Percentiles rank a stretch among this genome's conserved stretches.
phyloP scores from a whole-genome alignment of 37 sponge, comb jelly and placozoan genomes.

The Petrosia ficiformis region DNA sequence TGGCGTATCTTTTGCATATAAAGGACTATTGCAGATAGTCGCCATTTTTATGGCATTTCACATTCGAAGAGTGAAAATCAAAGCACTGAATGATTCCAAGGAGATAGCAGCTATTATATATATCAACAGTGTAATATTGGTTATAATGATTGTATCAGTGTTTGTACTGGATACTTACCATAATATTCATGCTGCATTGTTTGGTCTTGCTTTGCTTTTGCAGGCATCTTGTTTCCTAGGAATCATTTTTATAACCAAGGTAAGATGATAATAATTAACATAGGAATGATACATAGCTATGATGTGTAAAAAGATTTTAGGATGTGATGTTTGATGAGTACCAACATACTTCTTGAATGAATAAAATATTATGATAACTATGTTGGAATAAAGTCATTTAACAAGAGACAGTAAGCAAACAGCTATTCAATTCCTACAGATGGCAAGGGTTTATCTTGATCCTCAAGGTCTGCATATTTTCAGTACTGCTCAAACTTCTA shows the following conservation, averaged over 20 bases:
- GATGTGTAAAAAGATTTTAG: too few species aligned
- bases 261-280: neutral
- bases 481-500: too few species aligned
- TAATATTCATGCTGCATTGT: conserved; percentile 37
- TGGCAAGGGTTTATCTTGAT: too few species aligned
- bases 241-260: conserved; percentile 57
- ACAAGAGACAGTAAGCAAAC: too few species aligned
- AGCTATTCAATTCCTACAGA: too few species aligned
- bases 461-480: too few species aligned
- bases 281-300: too few species aligned
- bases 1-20: conserved; percentile 13
- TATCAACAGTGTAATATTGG: conserved; percentile 23
- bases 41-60: conserved; percentile 49
- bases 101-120: conserved; percentile 51
- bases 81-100: conserved; percentile 53
- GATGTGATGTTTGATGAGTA: too few species aligned
- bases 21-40: conserved; percentile 21
- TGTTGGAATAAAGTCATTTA: too few species aligned
- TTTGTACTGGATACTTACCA: conserved; percentile 18
- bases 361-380: too few species aligned
- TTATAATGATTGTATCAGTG: conserved; percentile 15
- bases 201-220: conserved; percentile 14
- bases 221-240: conserved; percentile 30
- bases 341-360: too few species aligned
- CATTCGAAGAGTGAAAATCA: conserved; percentile 49